Base-by-base conservation (phyloP, 2,888 invertebrate species). In the Diaphora mendica region DNA sequence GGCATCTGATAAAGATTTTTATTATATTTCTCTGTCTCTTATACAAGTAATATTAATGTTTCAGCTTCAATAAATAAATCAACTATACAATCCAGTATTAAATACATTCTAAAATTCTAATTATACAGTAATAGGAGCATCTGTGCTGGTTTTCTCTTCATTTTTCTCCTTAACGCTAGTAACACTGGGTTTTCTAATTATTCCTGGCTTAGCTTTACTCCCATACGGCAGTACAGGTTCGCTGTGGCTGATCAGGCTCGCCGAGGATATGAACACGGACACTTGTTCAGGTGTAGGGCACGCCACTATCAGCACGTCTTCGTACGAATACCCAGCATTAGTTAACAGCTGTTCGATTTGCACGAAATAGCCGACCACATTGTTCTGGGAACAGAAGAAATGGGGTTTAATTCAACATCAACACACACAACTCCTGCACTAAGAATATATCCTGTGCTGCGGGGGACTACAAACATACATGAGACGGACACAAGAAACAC, bases 241-340 rank as follows among this genome's bases (percentile, higher is more conserved):
- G 23, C 86, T 91, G 74, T 94, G 96, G 35, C 96, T 96, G 71
- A 97, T 95, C 64, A 98, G 96, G 76, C 97, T 98, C 2, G 98
- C 97, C 2, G 98, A 98, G 17, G 98, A 98, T 76, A 99, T 96
- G 85, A 98, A 96, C 62, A 98, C 97, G n/a, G 98, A 98, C 20
- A 99, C 97, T 94, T 99, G 99, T 89, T 99, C 99, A 3, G 98
- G 97, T 3, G 99, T 97, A 0, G 99, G 99, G 88, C 99, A 99
- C 17, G 97, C 98, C 8, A 99, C 97, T 71, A 99, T 97, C 72
- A 98, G 96, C 74, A 97, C 96, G 85, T 98, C 98, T 88, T 99
- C 99, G 48, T 97, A 96, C 0, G 97, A 96, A 89, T 99, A 99
- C 70, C 97, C 97, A 44, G 97, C 97, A 78, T 96, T 96, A 2